Base-by-base conservation (phyloP, 2,797 vertebrate genomes). In the Rhabdophis nuchalis region DNA sequence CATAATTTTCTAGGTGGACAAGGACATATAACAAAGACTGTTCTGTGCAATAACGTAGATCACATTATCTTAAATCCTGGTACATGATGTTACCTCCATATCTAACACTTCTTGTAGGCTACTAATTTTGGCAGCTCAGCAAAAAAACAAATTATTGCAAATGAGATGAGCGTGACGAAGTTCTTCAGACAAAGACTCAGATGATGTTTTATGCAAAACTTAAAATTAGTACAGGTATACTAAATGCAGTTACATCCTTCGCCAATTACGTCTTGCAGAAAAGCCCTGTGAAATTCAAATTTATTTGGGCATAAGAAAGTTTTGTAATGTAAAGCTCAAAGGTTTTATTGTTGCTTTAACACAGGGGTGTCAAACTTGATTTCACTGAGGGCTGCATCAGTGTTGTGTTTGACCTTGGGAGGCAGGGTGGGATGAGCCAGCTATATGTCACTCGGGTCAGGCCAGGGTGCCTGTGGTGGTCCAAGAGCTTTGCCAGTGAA, bases 51-150 rank as follows among this genome's bases (percentile, higher is more conserved):
- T 93, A 91, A 92, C 94, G 85, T 93, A 91, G 54, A 95, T 95
- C 90, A 41, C 72, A 89, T 20, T 54, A 23, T 86, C 16, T 89
- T 92, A 60, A 60, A 53, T 60, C 32, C 32, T 87, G 92, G 90
- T 94, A 95, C 90, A 86, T 96, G 93, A 93, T 94, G 94, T 95
- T 95, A 94, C 91, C 46, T 36, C 32, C 68, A 54, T 32, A 46
- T 12, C 53, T 29, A 94, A 92, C 93, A 41, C 94, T 89, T 57
- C 29, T 85, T 85, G 56, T 87, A 93, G 92, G 91, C 96, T 94
- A 95, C 91, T 95, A 95, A 89, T 60, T 32, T 6, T 61, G 95
- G 23, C 50, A 20, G 85, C 20, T 23, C 77, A 82, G 20, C 41
- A 46, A 82, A 82, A 82, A 11, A 46, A 10, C 61, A 86, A 60